Evolutionary conservation across 2,113 vertebrate species (phyloP).

Genomic region (Grammomys dolichurus): DNA sequence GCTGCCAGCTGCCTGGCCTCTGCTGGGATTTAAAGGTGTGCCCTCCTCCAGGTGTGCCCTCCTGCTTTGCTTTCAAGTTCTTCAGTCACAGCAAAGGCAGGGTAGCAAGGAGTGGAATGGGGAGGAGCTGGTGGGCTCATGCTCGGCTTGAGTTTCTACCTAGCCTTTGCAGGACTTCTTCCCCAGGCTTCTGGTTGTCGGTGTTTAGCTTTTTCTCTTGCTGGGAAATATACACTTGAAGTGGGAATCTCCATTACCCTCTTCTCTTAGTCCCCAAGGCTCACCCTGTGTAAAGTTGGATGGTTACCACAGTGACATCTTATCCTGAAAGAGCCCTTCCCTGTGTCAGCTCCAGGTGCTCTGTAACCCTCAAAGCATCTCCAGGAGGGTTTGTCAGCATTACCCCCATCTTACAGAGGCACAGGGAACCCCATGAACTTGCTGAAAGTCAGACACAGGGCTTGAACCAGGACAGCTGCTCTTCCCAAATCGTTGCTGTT

Average conservation of each 20-base stretch:
- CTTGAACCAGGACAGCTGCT: neutral
- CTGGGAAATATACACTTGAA: neutral
- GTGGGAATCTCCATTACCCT: neutral
- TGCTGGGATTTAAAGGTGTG: neutral
- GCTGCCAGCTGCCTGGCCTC: neutral
- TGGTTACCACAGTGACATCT: neutral
- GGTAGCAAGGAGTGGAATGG: neutral
- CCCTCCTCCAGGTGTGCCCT: too few relatives aligned
- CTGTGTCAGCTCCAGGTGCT: neutral
- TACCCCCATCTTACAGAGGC: neutral
- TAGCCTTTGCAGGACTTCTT: neutral
- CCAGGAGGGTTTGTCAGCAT: neutral
- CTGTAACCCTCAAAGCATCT: neutral
- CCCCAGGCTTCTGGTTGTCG: neutral
- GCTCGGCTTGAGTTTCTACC: neutral
- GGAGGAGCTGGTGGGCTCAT: neutral
- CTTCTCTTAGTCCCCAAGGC: neutral
- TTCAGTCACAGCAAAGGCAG: neutral
- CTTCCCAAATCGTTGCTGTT: neutral
- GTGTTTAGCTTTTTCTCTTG: conserved; percentile 30
- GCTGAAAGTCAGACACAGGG: neutral
- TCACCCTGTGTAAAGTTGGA: neutral
- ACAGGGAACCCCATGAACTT: neutral
- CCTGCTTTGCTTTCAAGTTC: neutral
- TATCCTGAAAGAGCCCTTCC: neutral